Evolutionary conservation across 2,113 vertebrate genomes (phyloP), one percentile per base, ranked within the genome.

Genomic region (Calonectris borealis): DNA sequence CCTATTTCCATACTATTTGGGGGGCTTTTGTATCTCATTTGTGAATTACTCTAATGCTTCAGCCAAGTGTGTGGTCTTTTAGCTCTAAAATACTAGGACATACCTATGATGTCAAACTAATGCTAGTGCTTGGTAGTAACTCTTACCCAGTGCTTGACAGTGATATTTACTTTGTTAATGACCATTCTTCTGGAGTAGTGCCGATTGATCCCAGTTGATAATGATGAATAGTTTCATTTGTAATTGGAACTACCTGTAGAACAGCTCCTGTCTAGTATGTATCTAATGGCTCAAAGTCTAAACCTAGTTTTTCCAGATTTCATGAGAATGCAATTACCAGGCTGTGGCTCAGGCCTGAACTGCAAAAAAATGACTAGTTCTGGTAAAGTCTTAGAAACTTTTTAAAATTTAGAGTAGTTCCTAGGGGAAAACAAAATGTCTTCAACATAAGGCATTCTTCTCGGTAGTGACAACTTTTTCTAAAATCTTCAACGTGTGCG

Each of bases 401-500:
- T 65, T 46, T 40, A 62, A 78, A 86, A 61, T 13, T 70, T 16
- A 21, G 8, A 68, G 4, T 10, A 80, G 21, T 66, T 58, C 16
- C 27, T 58, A 18, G 17, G 7, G 17, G 42, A 13, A 48, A 49
- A 29, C 1, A 1, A 68, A 44, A 38, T 46, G 21, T 20, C 31
- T 72, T 46, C 26, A 72, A 4, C 9, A 18, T 34, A 69, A 72
- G 36, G 11, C 44, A 42, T 64, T 62, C 16, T 32, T 77, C 52
- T 68, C 1, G 1, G 36, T 38, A 77, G 26, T 57, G 65, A 38
- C 27, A 84, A 1, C 6, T 72, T n/a, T 12, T 40, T 27, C 42
- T 62, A n/a, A 51, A 58, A 10, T 24, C n/a, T 75, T 83, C 22
- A 54, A 5, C 0, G 1, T 19, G 4, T 25, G 34, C 1, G 0